Conservation (phyloP, 2,888 invertebrate genomes). For the Tortrix viridana region DNA sequence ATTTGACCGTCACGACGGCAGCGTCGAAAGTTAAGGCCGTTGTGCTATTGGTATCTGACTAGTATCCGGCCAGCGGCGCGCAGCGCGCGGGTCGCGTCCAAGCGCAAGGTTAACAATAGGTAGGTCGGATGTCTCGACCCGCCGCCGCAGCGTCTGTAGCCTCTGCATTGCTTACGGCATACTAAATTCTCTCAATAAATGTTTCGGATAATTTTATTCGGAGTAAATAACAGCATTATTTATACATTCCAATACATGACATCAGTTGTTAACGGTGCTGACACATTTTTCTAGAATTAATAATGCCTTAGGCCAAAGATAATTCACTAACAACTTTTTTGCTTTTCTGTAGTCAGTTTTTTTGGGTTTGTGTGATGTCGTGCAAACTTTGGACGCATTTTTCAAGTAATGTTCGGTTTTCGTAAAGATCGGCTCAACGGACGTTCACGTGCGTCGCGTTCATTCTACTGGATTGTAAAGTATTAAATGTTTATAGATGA, state of each 20-base stretch:
- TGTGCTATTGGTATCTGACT: slow-evolving; percentile 6
- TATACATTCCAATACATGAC: slow-evolving; percentile 37
- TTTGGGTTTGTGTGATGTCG: slow-evolving; percentile 29
- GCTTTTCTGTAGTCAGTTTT: slow-evolving; percentile 21
- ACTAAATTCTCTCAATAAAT: slow-evolving; percentile 16
- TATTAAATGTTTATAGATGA: slow-evolving; percentile 30
- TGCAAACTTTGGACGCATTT: slow-evolving; percentile 14
- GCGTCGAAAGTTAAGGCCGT: not conserved
- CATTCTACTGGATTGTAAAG: slow-evolving; percentile 25
- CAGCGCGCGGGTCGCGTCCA: not conserved
- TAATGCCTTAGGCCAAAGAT: slow-evolving; percentile 34
- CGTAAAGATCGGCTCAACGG: slow-evolving; percentile 2
- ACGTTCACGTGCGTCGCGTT: slow-evolving; percentile 15
- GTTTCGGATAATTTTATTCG: slow-evolving; percentile 28
- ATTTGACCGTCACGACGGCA: slow-evolving; percentile 35
- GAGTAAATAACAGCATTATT: slow-evolving; percentile 31
- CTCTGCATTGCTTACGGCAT: slow-evolving; percentile 10
- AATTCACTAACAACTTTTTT: slow-evolving; percentile 15
- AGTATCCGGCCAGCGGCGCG: slow-evolving; percentile 5
- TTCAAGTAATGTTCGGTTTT: not conserved
- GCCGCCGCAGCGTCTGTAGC: slow-evolving; percentile 4
- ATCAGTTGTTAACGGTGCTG: slow-evolving; percentile 37
- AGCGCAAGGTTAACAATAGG: slow-evolving; percentile 11
- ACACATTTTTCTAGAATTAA: slow-evolving; percentile 32
- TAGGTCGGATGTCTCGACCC: slow-evolving; percentile 6